These are phyloP conservation scores for Crotophaga sulcirostris DNA, from an alignment of 2,113 vertebrate species.

Conservation along the genomic window DNA sequence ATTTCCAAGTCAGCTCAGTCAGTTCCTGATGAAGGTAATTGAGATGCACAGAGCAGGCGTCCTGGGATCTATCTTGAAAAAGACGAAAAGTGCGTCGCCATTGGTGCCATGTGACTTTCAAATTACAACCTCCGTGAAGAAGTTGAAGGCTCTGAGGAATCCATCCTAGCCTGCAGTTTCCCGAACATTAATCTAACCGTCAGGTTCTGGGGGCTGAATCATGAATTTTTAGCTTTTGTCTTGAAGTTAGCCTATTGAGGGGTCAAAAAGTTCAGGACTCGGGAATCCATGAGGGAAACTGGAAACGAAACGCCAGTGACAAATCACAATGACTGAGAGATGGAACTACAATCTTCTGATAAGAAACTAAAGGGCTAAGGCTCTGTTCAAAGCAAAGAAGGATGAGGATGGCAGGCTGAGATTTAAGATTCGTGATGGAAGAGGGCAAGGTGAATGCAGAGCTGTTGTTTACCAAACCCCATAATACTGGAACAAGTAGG, in stretches of 20 bases:
- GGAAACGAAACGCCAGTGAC: background rate
- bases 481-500: background rate
- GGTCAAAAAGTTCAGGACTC: background rate
- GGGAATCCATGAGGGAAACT: background rate
- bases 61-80: background rate
- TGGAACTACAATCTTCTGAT: background rate
- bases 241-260: background rate
- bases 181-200: background rate
- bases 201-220: background rate
- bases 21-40: background rate
- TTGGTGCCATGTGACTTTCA: background rate
- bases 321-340: background rate
- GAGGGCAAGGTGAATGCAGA: background rate
- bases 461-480: background rate
- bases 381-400: background rate
- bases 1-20: background rate
- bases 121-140: background rate
- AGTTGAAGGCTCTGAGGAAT: background rate
- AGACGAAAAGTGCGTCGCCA: background rate
- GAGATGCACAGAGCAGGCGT: background rate
- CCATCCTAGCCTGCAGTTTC: background rate
- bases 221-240: background rate
- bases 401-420: background rate
- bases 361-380: background rate
- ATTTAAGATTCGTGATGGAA: background rate